A percentile compares a stretch with the other conserved stretches of the same genome.
Conservation (phyloP, 2,888 invertebrate genomes). For the Dolomedes plantarius region DNA sequence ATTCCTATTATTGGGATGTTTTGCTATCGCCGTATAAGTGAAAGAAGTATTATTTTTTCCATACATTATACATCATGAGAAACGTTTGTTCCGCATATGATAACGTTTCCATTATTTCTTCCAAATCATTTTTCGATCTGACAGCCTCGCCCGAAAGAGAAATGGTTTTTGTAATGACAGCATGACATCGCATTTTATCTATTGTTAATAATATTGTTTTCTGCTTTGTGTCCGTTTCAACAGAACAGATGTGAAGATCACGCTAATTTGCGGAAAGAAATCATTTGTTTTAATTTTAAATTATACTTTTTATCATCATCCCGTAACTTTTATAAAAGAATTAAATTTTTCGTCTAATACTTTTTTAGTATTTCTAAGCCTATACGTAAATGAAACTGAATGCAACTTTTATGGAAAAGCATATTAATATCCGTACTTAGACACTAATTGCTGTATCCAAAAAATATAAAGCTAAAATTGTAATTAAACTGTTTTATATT, state of each 20-base stretch:
- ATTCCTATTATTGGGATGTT: slow-evolving; percentile 46
- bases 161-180: slow-evolving; percentile 57
- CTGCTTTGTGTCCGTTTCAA: slow-evolving; percentile 23
- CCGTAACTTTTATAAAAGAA: too few species aligned
- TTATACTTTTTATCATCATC: too few species aligned
- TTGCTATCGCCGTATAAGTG: slow-evolving; percentile 51
- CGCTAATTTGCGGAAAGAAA: too few species aligned
- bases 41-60: slow-evolving; percentile 25
- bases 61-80: slow-evolving; percentile 59
- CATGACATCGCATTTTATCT: slow-evolving; percentile 29
- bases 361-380: too few species aligned
- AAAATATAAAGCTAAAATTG: too few species aligned
- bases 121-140: slow-evolving; percentile 60
- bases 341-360: too few species aligned
- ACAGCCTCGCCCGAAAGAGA: slow-evolving; percentile 42
- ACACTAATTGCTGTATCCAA: too few species aligned
- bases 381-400: too few species aligned
- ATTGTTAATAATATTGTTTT: slow-evolving; percentile 59
- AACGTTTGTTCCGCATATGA: slow-evolving; percentile 36
- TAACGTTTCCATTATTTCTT: slow-evolving; percentile 64
- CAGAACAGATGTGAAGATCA: background rate
- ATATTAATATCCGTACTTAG: too few species aligned
- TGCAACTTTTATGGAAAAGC: too few species aligned
- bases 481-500: too few species aligned
- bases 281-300: too few species aligned